Evolutionary conservation across 2,113 vertebrate species (phyloP), one percentile per base, ranked within the genome.

Genomic region (Bubalus kerabau): DNA sequence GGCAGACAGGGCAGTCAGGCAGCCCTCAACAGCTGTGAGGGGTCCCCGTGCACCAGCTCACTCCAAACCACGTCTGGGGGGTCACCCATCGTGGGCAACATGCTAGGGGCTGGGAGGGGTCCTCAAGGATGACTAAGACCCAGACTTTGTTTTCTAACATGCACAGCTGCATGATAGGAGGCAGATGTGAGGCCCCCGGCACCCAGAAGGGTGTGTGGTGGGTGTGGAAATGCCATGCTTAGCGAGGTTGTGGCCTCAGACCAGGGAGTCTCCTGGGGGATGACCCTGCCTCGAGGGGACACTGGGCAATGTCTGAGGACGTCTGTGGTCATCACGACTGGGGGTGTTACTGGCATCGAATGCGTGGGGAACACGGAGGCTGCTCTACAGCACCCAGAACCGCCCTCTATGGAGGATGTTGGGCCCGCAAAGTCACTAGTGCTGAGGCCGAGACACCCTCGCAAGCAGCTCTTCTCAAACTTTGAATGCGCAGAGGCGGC

Each of bases 401-500:
- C 5, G 62, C 52, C 62, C 62, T n/a, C 17, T 16, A 30, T 16
- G 7, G 52, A 83, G 21, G 23, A 36, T 36, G 21, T 36, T 56
- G 52, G 32, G 32, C 23, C 81, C 50, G 12, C 23, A 83, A 9
- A 36, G 21, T 36, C 52, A 56, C 81, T 36, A 36, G 52, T 36
- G 81, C 62, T 28, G 62, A 80, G 23, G 43, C 30, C 0, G 1
- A 56, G 23, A 48, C 4, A 11, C 15, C 15, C 30, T 8, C 9
- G 0, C 26, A 23, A 91, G 56, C 56, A 26, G 74, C 40, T 32
- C 89, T 3, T 80, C 43, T 36, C 52, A 83, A 40, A 36, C 52
- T 56, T 56, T 26, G 9, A 10, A 56, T 0, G 2, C 1, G 0
- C n/a, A 3, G 32, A 59, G 0, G 14, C 46, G 43, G 5, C 40